Evolutionary conservation across 2,888 invertebrate species (phyloP), one percentile per base, ranked within the genome.

Genomic region (Chrysodeixis includens): DNA sequence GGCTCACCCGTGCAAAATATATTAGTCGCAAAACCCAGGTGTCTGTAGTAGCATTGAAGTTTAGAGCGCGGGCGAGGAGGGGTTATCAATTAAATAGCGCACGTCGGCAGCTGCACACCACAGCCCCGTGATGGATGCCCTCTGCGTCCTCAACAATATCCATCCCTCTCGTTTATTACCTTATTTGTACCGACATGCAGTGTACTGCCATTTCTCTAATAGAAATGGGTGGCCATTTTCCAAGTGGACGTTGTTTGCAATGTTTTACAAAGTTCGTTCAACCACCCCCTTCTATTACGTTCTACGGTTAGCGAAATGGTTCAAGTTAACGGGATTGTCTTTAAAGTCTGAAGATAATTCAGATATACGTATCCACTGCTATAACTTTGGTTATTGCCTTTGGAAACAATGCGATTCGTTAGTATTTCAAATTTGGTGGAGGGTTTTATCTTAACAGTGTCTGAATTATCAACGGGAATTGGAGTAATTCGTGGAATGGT

Each of bases 81-180:
- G 66, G 75, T 82, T 83, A 85, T 86, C 83, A 86, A 85, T 85
- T 84, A 82, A 81, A 78, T 73, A 72, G 76, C 73, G 76, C 76
- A 78, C 76, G 79, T 84, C 76, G 74, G 71, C 79, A 78, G 72
- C 72, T 79, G 76, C 78, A 72, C 69, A 74, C 71, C 76, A 65
- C 69, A 66, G 51, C 58, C 8, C 32, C 55, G 79, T 84, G 83
- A 85, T 86, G 69, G 79, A 86, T 85, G 79, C 74, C 61, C 83
- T 76, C 77, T 70, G 74, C 77, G 78, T 78, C 78, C 79, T 79
- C 71, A 69, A 78, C 75, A 71, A 74, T 77, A 80, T 83, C 81
- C 80, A 85, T 85, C 78, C 65, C 76, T 86, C 84, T 82, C 74
- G 79, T 84, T 86, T 85, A 85, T 83, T 79, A 79, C 80, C 78